phyloP scores from a whole-genome alignment of 2,113 vertebrate species.

The Crypturellus undulatus region DNA sequence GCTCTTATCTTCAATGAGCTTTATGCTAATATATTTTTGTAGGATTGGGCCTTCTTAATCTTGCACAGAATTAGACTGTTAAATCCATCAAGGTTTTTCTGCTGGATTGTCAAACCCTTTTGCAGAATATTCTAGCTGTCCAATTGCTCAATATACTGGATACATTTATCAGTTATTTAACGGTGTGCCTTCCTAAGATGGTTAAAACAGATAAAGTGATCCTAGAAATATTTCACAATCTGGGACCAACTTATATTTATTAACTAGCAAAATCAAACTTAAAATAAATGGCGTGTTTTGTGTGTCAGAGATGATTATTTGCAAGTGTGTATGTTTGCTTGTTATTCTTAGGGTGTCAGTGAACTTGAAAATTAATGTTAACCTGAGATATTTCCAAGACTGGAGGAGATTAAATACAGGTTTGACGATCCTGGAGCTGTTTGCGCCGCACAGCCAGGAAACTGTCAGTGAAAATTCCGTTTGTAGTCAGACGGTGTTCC shows the following conservation, averaged over 20 bases:
- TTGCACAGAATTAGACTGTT: not conserved
- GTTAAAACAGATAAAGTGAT: conserved; percentile 55
- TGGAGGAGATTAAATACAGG: not conserved
- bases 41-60: not conserved
- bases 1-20: not conserved
- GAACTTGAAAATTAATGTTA: conserved; percentile 26
- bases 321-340: not conserved
- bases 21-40: fast-evolving
- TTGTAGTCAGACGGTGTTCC: not conserved
- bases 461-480: not conserved
- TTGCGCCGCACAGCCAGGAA: not conserved
- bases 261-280: conserved; percentile 30
- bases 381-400: not conserved
- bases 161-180: conserved; percentile 50
- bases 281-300: conserved; percentile 61
- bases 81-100: not conserved
- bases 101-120: conserved; percentile 36
- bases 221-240: conserved; percentile 36
- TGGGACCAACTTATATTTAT: conserved; percentile 48
- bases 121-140: conserved; percentile 40
- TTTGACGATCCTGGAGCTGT: not conserved
- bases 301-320: not conserved
- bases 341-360: not conserved
- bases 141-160: conserved; percentile 38
- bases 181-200: conserved; percentile 31